Base-by-base conservation (phyloP, 1,140 invertebrate genomes). In the Andricus grossulariae region DNA sequence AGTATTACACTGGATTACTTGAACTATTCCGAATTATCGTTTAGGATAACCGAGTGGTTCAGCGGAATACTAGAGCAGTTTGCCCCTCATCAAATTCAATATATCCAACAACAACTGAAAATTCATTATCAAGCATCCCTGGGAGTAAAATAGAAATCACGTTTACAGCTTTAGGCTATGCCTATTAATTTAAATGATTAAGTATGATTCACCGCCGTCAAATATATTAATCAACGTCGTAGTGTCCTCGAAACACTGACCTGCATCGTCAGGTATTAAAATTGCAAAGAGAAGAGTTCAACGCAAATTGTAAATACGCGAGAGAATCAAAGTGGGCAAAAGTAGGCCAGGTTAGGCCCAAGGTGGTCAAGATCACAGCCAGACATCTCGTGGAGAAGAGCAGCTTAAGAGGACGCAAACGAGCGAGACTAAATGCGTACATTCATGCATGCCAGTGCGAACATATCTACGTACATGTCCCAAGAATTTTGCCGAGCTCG, bases 401-500 rank as follows among this genome's bases (percentile, higher is more conserved):
- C 32, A 72, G 54, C 15, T 25, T n/a, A 54, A 25, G 72, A 73
- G 72, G 21, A 45, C 12, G 50, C 21, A 50, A 52, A 32, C 19
- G 72, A 50, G 50, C 71, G 50, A n/a, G 12, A 72, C 51, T 52
- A 51, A 51, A 51, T 51, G 50, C 71, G 50, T 51, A 51, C 45
- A 72, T 51, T 73, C 50, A 52, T 52, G 72, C 71, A 51, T 72
- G 71, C 71, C 45, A 50, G 71, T 51, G 71, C 49, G 50, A 50
- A 55, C 54, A 55, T 55, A n/a, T n/a, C n/a, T n/a, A 11, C 54
- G 54, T 13, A 50, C 45, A 51, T 79, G 70, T 70, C 77, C 54
- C 55, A 70, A 73, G 76, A 72, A 74, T 74, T 72, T 75, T 66
- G 73, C 70, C 77, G 80, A 84, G 82, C 52, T 50, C n/a, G 73